Evolutionary conservation across 2,113 vertebrate genomes (phyloP).

Genomic region (Myiopsitta monachus): DNA sequence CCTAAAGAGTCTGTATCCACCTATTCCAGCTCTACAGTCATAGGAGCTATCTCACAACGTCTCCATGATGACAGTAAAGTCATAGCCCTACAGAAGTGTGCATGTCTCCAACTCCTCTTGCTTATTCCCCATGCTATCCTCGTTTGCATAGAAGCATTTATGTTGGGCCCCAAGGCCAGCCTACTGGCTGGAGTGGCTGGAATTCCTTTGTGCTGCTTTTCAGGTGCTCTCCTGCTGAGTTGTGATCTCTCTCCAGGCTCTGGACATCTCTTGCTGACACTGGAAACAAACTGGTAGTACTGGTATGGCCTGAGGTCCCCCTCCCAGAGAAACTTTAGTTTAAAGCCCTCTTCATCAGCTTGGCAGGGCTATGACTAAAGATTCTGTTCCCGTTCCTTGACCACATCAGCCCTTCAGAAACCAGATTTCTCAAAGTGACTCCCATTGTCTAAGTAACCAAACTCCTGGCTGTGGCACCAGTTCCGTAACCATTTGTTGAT

Average conservation of each 20-base stretch:
- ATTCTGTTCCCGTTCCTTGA: background rate
- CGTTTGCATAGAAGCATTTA: background rate
- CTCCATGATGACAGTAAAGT: too few species aligned
- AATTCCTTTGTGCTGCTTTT: background rate
- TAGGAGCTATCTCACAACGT: background rate
- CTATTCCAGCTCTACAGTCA: background rate
- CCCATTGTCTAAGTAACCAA: rapidly evolving
- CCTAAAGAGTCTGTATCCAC: background rate
- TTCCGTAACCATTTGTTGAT: background rate
- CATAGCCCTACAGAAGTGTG: background rate
- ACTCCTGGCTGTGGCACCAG: background rate
- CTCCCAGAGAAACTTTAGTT: background rate
- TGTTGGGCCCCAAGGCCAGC: background rate
- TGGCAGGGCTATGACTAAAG: background rate
- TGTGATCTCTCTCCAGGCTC: background rate
- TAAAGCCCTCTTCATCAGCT: background rate
- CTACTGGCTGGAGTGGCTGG: background rate
- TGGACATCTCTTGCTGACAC: background rate
- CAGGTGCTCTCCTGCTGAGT: background rate
- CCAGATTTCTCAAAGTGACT: background rate
- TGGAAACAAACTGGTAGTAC: background rate
- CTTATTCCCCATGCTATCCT: background rate
- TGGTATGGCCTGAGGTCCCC: background rate
- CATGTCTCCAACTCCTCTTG: background rate
- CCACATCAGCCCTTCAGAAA: background rate